Percentiles rank a stretch among this genome's conserved stretches.
phyloP scores from a whole-genome alignment of 2,113 vertebrate species.

The Solenodon paradoxus region DNA sequence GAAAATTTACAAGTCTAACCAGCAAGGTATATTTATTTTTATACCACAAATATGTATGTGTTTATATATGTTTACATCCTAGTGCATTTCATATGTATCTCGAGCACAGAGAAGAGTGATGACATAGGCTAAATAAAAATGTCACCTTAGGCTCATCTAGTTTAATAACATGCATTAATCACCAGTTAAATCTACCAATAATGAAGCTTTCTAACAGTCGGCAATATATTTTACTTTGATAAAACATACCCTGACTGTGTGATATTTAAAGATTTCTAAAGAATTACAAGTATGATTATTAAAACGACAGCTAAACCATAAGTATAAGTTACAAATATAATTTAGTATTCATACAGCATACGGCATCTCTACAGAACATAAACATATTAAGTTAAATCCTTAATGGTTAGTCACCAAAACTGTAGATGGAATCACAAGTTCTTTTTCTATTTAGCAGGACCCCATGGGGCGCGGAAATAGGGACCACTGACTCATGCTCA shows the following conservation, averaged over 20 bases:
- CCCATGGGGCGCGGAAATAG: background rate
- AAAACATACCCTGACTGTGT: background rate
- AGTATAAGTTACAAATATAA: conserved; percentile 42
- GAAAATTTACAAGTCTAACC: background rate
- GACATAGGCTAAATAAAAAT: background rate
- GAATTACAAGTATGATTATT: conserved; percentile 39
- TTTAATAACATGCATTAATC: background rate
- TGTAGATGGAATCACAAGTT: conserved; percentile 30
- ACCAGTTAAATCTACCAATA: conserved; percentile 12
- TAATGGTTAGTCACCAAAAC: conserved; percentile 35
- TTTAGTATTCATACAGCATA: background rate
- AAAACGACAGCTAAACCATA: conserved; percentile 5
- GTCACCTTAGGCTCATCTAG: background rate
- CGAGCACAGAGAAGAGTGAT: background rate
- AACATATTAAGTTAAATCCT: conserved; percentile 6
- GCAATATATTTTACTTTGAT: background rate
- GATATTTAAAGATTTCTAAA: conserved; percentile 28
- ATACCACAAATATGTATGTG: background rate
- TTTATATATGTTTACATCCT: background rate
- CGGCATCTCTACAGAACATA: background rate
- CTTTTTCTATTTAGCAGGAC: background rate
- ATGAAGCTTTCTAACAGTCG: background rate
- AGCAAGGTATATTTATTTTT: background rate
- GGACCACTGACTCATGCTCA: background rate
- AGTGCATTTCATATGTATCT: background rate